Conservation (phyloP, 2,113 vertebrate genomes). For the Empidonax alnorum region DNA sequence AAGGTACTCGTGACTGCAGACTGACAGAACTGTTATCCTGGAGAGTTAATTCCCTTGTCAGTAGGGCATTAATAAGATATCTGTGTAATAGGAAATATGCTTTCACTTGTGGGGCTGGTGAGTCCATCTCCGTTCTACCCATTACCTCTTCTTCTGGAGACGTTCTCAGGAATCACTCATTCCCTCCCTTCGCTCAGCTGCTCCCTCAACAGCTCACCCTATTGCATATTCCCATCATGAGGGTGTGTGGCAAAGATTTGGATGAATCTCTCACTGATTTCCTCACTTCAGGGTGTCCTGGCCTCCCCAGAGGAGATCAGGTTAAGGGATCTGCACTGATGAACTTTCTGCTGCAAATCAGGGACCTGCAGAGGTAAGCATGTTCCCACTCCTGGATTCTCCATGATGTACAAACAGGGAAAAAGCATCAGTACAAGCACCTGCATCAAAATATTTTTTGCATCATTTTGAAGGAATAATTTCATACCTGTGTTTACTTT, state of each 20-base stretch:
- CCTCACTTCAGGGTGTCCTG: neutral
- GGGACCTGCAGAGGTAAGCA: neutral
- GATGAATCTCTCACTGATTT: neutral
- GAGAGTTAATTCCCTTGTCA: neutral
- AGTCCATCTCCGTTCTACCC: neutral
- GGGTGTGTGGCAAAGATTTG: neutral
- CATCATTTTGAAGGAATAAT: neutral
- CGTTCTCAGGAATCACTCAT: neutral
- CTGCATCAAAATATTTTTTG: neutral
- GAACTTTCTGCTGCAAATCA: neutral
- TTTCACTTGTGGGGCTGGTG: neutral
- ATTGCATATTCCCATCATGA: rapidly evolving
- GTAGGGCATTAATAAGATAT: neutral
- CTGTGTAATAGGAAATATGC: neutral
- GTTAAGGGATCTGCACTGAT: neutral
- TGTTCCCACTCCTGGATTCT: neutral
- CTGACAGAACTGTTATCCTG: neutral
- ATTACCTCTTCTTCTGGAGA: neutral
- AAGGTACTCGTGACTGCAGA: neutral
- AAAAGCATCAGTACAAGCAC: neutral
- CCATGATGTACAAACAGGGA: rapidly evolving
- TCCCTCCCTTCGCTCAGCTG: neutral
- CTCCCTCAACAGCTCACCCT: neutral
- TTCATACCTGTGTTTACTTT: neutral
- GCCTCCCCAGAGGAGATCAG: neutral